Evolutionary conservation across 1,140 invertebrate species (phyloP), one percentile per base, ranked within the genome.

Genomic region (Cherax destructor): DNA sequence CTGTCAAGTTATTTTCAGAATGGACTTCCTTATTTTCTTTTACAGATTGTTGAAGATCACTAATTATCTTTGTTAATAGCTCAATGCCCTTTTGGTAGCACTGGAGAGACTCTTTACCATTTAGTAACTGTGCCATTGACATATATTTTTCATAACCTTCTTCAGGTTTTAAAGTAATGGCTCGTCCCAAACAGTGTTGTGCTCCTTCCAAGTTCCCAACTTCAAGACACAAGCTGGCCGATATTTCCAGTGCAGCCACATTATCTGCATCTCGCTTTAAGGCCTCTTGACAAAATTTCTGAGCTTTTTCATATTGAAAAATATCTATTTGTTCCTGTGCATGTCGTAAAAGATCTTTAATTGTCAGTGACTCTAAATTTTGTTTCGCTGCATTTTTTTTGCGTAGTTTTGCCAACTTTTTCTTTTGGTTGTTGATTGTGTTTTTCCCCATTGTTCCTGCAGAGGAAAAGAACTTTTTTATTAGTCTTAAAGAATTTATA

Each of bases 81-180:
- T 95, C 94, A 83, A 95, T 94, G 16, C 94, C 95, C 86, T 95
- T 95, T 84, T 94, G 92, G 88, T 94, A 95, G 93, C 93, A 95
- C 41, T 94, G 83, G 74, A 95, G 93, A 11, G 95, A 94, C 30
- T 94, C 93, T 59, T 93, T 91, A 3, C 95, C 95, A 30, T 93
- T 92, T 86, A 94, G 93, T 69, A 95, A 91, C 86, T 95, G 95
- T 21, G 94, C 95, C 69, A 95, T 92, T 85, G 94, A 94, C 94
- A 95, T 94, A 89, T 95, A 95, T 87, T 95, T 95, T 52, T 92
- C 80, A 91, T 94, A 90, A n/a, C 95, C 95, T 74, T 92, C 84
- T n/a, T 95, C 93, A 11, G 95, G 95, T 83, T 92, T 92, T 0
- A 95, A 69, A 56, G 94, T 94, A 21, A 95, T 94, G 49, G 94